A percentile compares a stretch with the other conserved stretches of the same genome.
phyloP scores from a whole-genome alignment of 2,113 vertebrate genomes.

The Sturnus vulgaris region DNA sequence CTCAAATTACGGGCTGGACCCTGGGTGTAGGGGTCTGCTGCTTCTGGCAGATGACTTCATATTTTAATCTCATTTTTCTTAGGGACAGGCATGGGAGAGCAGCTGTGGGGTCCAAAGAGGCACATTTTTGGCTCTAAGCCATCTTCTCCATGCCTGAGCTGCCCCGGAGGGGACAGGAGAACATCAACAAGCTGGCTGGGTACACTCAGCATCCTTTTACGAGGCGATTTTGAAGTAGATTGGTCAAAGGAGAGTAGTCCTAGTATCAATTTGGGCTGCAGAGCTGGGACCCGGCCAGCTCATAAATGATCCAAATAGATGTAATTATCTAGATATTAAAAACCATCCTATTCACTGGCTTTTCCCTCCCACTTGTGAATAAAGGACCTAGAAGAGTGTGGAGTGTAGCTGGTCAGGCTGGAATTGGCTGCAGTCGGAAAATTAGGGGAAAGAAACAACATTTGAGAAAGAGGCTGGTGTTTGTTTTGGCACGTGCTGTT shows the following conservation, averaged over 20 bases:
- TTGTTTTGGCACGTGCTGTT: background rate
- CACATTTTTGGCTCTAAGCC: background rate
- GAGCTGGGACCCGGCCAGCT: background rate
- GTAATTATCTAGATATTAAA: slow-evolving; percentile 34
- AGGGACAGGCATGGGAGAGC: background rate
- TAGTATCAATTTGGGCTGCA: background rate
- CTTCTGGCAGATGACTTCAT: background rate
- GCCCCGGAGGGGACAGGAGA: fast-evolving
- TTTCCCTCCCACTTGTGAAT: background rate
- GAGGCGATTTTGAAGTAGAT: background rate
- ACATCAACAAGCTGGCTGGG: background rate
- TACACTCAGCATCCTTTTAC: background rate
- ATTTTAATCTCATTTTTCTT: background rate
- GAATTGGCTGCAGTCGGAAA: background rate
- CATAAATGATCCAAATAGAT: slow-evolving; percentile 13
- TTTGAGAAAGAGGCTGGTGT: background rate
- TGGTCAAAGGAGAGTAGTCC: background rate
- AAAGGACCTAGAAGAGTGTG: background rate
- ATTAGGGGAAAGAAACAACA: background rate
- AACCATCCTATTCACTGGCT: background rate
- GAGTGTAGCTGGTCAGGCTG: background rate
- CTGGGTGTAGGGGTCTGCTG: background rate
- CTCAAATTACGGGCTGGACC: background rate
- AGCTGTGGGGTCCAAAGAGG: background rate
- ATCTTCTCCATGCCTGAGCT: background rate